Base-by-base conservation (phyloP, 2,888 invertebrate genomes). In the Tribolium freemani region DNA sequence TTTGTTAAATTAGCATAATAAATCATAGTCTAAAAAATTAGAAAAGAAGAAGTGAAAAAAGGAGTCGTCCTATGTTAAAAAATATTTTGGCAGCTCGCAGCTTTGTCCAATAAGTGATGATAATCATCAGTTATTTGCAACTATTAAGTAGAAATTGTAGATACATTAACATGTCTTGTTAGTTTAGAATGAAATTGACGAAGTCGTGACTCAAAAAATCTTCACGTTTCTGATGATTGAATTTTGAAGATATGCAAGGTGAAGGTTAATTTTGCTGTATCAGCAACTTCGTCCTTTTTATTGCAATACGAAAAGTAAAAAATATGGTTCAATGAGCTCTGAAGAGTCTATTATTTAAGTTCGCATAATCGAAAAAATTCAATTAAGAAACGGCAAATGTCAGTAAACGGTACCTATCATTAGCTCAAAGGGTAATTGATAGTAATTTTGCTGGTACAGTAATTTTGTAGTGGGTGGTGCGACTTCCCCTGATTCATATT, bases 381-480 rank as follows among this genome's bases (percentile, higher is more conserved):
- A 64, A 54, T 53, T 54, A 53, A 53, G 45, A 64, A 50, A 11
- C 21, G 44, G 64, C 54, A 64, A 64, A 54, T 64, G 64, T 45
- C 64, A 64, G 54, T 54, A 64, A 64, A 64, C 64, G 64, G 64
- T 54, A 54, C 13, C 54, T 54, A 54, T 54, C 53, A 64, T 64
- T 64, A 53, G 11, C 54, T 54, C 53, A 54, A 54, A 54, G 64
- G 54, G 64, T 64, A 64, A 64, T 64, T 64, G 53, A 54, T 64
- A 64, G 64, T 45, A 64, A 64, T 64, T 64, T 64, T 11, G 64
- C 45, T 20, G 53, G 11, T 45, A 38, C 21, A 44, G 54, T 54
- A 64, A 64, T 64, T 64, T 54, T 53, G 21, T 54, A 6, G 64
- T 64, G 45, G 64, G 64, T 64, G 64, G 54, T 54, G 64, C 38